Base-by-base conservation (phyloP, 2,797 vertebrate species). In the Stomatorhinus walkeri region DNA sequence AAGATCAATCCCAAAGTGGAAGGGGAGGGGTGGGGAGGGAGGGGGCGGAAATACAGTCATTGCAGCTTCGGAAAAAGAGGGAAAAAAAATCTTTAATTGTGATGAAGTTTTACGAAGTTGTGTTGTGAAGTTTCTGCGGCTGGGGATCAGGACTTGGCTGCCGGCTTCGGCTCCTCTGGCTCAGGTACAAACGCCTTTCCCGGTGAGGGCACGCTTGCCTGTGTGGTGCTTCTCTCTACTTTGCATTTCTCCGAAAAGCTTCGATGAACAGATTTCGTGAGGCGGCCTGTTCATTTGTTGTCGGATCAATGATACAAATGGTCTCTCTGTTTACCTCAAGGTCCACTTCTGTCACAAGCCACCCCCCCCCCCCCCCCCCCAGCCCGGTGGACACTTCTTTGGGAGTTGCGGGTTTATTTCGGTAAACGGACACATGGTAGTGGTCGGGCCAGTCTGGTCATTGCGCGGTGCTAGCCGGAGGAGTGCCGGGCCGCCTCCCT, bases 391-490 rank as follows among this genome's bases (percentile, higher is more conserved):
- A 28, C 19, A 16, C 48, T 32, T 52, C 46, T 76, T 86, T 52
- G 88, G 87, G 36, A 19, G 10, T 49, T 32, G 49, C 9, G 84
- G 32, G 43, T 79, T 68, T 54, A 24, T 28, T 81, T 86, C 19
- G 84, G 85, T 64, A 85, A 61, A 79, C 61, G 83, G 81, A 40
- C 87, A 85, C 49, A 54, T 24, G 52, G 72, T 36, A 72, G 89
- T 56, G 86, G 89, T 88, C 72, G 89, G 90, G 88, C 87, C 89
- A 89, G 85, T 68, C 88, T 85, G 89, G 89, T 84, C 90, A 87
- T 88, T 52, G 14, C 16, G 19, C 14, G 3, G 51, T 2, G 24
- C 2, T 85, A 16, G 12, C 46, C 1, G 24, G 1, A n/a, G 46
- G 83, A 24, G n/a, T 19, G 49, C 84, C 4, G 49, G 22, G n/a